Evolutionary conservation across 2,113 vertebrate genomes (phyloP).

Genomic region (Pluvianellus socialis): DNA sequence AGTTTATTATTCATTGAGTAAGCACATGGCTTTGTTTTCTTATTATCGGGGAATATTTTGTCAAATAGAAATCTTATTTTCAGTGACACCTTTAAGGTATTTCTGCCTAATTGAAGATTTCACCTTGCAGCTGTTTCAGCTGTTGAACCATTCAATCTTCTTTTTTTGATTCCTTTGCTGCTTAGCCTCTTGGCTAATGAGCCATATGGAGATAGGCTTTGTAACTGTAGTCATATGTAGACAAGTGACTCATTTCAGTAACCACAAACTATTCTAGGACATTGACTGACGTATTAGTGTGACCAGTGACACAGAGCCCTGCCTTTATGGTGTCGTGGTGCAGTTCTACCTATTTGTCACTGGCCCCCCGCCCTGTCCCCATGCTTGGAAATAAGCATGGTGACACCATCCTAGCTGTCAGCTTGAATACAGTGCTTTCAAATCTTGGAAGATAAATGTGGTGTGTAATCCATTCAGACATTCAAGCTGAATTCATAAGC

Average conservation of each 20-base stretch:
- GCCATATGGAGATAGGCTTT: neutral
- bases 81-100: neutral
- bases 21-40: neutral
- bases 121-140: neutral
- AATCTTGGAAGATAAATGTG: neutral
- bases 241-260: neutral
- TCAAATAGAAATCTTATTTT: neutral
- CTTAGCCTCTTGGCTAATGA: neutral
- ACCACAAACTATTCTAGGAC: neutral
- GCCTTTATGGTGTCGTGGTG: neutral
- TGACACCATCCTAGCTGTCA: neutral
- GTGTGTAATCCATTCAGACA: neutral
- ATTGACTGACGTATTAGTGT: neutral
- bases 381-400: no score
- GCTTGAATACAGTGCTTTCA: neutral
- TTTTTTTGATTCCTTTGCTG: neutral
- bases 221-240: neutral
- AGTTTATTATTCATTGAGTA: neutral
- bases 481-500: neutral
- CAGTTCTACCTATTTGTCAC: neutral
- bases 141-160: neutral
- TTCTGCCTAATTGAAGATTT: neutral
- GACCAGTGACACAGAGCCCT: neutral
- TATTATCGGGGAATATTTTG: neutral
- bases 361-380: accelerated